Base-by-base conservation (phyloP, 2,797 vertebrate genomes). In the Alauda arvensis region DNA sequence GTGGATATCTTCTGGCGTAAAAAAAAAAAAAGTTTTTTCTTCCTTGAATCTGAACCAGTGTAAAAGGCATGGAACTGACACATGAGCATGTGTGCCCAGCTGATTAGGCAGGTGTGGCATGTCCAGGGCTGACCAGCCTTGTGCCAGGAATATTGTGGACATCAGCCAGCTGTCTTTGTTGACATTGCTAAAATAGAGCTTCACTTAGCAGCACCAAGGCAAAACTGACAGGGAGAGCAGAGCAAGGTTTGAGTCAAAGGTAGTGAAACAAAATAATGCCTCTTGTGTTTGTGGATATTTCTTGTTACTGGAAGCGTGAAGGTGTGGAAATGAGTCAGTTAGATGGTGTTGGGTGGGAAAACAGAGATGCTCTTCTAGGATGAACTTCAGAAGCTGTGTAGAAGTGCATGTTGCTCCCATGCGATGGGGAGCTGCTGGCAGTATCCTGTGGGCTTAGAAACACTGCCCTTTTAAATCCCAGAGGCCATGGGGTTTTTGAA, bases 151-250 rank as follows among this genome's bases (percentile, higher is more conserved):
- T 69, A 37, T 18, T 1, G 6, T 94, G 95, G 90, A 87, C 13
- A 17, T 24, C 26, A 29, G 94, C 93, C 95, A 95, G 86, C 71
- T 94, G 90, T 85, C 95, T 94, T 83, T 94, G 89, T 92, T 95
- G 96, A 87, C 34, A 24, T 67, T 92, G 86, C 92, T 94, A 34
- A 85, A 93, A 59, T 26, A 65, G 71, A 89, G 70, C 88, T 95
- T 83, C 74, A 26, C 18, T 25, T 57, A 53, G n/a, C 52, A 65
- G 85, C 61, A 59, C 52, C 80, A 46, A 39, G 37, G 66, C 52
- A 21, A 56, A 83, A 66, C 59, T 2, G 21, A 59, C 46, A 46
- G 1, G 3, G 13, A 29, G 56, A 60, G 56, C 48, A 43, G 83
- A 63, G 53, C 56, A 19, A 23, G 42, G 57, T 25, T 3, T 14